Conservation (phyloP, 1,140 invertebrate species). For the Brachystomella parvula region DNA sequence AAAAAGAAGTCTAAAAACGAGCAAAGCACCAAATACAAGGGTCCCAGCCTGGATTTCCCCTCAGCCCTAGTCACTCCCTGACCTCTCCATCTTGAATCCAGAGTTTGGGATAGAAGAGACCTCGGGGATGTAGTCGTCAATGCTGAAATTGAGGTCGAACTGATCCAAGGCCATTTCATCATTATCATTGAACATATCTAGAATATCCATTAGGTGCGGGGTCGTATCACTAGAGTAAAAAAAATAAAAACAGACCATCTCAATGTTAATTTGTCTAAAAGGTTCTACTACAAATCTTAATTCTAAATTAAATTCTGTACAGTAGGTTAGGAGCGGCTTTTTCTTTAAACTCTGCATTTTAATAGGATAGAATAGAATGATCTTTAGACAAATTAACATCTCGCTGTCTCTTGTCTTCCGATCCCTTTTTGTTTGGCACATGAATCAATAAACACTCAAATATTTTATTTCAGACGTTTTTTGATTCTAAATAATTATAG, state of each 20-base stretch:
- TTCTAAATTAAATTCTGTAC: background rate
- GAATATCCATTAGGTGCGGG: background rate
- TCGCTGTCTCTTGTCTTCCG: background rate
- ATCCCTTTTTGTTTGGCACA: background rate
- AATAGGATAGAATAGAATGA: slow-evolving; percentile 7
- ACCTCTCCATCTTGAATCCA: background rate
- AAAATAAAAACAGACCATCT: background rate
- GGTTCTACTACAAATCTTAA: background rate
- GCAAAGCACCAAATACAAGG: too few species aligned
- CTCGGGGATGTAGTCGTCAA: background rate
- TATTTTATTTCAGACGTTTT: too few species aligned
- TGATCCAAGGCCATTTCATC: background rate
- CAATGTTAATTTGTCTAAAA: slow-evolving; percentile 7
- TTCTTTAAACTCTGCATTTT: background rate
- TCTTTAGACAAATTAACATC: slow-evolving; percentile 9
- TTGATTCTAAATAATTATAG: too few species aligned
- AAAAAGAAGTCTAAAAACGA: too few species aligned
- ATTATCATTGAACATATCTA: background rate
- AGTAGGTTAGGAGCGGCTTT: background rate
- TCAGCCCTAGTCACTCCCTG: too few species aligned
- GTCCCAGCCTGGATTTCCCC: too few species aligned
- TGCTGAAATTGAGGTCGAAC: background rate
- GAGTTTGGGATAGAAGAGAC: background rate
- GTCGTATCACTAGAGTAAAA: background rate
- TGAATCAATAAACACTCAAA: too few species aligned